phyloP scores from a whole-genome alignment of 2,797 vertebrate genomes.

The Pseudocheirus occidentalis region DNA sequence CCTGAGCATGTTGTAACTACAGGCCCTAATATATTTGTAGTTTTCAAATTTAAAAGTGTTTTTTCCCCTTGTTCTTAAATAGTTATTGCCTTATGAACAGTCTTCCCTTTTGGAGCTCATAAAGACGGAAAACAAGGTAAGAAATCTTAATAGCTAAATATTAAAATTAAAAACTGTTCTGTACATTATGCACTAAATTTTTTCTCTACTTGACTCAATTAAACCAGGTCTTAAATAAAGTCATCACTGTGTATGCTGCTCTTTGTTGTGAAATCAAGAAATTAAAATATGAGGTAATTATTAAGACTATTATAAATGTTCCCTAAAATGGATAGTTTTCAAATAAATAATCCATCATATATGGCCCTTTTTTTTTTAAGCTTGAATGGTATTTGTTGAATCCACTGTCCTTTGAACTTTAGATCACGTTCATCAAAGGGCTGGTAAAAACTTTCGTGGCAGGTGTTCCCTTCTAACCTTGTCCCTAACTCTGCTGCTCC shows the following conservation, averaged over 20 bases:
- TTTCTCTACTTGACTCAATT: constrained; percentile 45
- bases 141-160: constrained; percentile 49
- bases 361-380: not conserved
- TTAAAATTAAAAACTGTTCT: not conserved
- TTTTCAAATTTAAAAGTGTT: constrained; percentile 39
- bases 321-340: constrained; percentile 53
- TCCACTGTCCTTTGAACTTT: not conserved
- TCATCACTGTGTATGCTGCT: constrained; percentile 98
- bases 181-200: constrained; percentile 28
- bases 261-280: constrained; percentile 99
- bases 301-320: constrained; percentile 33
- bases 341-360: constrained; percentile 3
- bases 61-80: constrained; percentile 64
- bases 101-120: constrained; percentile 96
- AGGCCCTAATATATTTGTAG: constrained; percentile 7
- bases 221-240: constrained; percentile 96
- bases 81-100: constrained; percentile 98
- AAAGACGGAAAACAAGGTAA: constrained; percentile 99
- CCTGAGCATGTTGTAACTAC: not conserved
- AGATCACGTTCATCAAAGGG: not conserved
- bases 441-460: constrained; percentile 30
- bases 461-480: not conserved
- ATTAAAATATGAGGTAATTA: constrained; percentile 95
- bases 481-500: not conserved
- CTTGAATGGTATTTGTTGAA: not conserved